Evolutionary conservation across 2,797 vertebrate species (phyloP).

Genomic region (Urocyon cinereoargenteus): DNA sequence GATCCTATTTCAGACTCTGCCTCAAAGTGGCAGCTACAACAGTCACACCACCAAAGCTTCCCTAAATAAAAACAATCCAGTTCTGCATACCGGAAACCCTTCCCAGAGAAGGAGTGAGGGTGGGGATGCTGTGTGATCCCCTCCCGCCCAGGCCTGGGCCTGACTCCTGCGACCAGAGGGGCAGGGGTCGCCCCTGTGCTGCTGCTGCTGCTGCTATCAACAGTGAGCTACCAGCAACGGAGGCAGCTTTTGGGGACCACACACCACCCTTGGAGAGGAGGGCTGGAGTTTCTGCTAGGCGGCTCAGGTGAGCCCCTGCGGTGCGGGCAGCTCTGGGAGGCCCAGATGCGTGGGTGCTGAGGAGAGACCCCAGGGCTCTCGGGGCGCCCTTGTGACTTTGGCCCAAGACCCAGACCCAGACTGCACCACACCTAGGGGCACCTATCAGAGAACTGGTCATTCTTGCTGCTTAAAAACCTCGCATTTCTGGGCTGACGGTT

Average conservation of each 20-base stretch:
- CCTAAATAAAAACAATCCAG: background rate
- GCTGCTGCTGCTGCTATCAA: background rate
- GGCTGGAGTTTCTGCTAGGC: background rate
- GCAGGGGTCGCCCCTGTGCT: no score
- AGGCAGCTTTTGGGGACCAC: background rate
- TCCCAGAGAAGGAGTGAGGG: background rate
- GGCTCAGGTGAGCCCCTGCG: background rate
- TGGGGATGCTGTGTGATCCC: background rate
- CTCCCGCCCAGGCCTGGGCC: background rate
- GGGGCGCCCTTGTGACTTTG: background rate
- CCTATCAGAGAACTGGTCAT: background rate
- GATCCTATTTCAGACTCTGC: background rate
- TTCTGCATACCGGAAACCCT: background rate
- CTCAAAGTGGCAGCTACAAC: background rate
- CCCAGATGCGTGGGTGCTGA: background rate
- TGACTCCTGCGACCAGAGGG: background rate
- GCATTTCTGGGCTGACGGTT: background rate
- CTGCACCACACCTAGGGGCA: background rate
- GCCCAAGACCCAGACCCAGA: background rate
- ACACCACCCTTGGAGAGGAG: no score
- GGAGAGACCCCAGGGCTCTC: background rate
- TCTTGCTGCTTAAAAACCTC: background rate
- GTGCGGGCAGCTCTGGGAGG: accelerated
- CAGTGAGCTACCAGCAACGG: background rate
- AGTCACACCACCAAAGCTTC: background rate